Evolutionary conservation across 2,888 invertebrate genomes (phyloP), one percentile per base, ranked within the genome.

Genomic region (Hyposoter dolosus): DNA sequence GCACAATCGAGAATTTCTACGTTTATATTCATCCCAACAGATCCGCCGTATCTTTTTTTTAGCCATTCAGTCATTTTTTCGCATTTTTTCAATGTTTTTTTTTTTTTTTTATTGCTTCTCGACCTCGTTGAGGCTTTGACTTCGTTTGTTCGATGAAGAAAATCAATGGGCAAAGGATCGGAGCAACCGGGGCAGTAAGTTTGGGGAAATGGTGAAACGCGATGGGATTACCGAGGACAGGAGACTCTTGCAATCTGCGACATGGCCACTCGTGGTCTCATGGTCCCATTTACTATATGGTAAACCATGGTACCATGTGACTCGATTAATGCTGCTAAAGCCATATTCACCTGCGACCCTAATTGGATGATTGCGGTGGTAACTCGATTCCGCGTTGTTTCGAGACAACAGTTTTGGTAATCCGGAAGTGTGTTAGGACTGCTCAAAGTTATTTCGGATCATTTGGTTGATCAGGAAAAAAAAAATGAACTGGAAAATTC

Each of bases 301-400:
- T 50, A 72, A 56, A 19, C 53, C 47, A 60, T 60, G 28, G 5
- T 60, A 28, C 28, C 60, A 60, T 65, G 43, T 23, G 28, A 56
- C 35, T 65, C 65, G 77, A 47, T 77, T 77, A 43, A 17, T 17
- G 53, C 35, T 17, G 53, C 35, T 53, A 28, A 28, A 72, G 53
- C 53, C 56, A 69, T 75, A 75, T 75, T 75, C 63, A 63, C 56
- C 56, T 63, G 75, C 75, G 19, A 50, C 75, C 43, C 35, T 23
- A 23, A 60, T 50, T 53, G 23, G 17, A 56, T 60, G 28, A 50
- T 56, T 75, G 53, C 23, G 63, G 71, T 53, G 79, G 23, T 63
- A 68, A 65, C 79, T 40, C 40, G 28, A 47, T 69, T 69, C 15
- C 17, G 45, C 28, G 45, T 47, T 69, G 45, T 69, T 69, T 28